Evolutionary conservation across 2,888 invertebrate species (phyloP).

Genomic region (Phrixothrix hirtus): DNA sequence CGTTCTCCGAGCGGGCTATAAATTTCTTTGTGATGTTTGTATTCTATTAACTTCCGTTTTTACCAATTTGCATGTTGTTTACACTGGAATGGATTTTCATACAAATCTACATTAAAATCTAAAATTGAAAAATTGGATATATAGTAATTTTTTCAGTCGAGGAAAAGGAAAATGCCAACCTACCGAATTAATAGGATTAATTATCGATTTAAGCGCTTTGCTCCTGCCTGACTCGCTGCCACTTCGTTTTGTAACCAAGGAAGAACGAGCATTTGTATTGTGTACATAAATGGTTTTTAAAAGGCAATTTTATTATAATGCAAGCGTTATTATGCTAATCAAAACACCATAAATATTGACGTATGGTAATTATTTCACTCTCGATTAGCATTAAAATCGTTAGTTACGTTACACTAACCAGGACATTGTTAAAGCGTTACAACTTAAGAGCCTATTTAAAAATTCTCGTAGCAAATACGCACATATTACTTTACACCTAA

Average conservation of each 20-base stretch:
- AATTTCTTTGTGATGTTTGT: constrained; percentile 42
- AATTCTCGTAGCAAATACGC: no score
- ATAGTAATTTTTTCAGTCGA: constrained; percentile 26
- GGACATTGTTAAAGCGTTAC: constrained; percentile 2
- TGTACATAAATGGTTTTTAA: constrained; percentile 8
- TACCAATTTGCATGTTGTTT: constrained; percentile 45
- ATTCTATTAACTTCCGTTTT: constrained; percentile 44
- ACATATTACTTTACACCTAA: not conserved
- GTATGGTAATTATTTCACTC: constrained; percentile 18
- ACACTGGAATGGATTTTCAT: constrained; percentile 41
- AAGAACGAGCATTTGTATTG: not conserved
- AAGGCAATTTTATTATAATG: constrained; percentile 20
- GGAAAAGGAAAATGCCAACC: constrained; percentile 9
- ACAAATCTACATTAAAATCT: constrained; percentile 42
- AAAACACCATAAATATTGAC: constrained; percentile 17
- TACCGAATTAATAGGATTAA: constrained; percentile 13
- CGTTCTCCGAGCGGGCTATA: constrained; percentile 33
- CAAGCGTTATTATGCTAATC: constrained; percentile 24
- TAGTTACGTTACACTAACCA: constrained; percentile 12
- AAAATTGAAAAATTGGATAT: constrained; percentile 42
- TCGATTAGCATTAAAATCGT: constrained; percentile 15
- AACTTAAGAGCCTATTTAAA: no score
- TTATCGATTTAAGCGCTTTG: constrained; percentile 9
- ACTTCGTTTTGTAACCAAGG: no score
- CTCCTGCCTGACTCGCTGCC: no score